Evolutionary conservation across 2,888 invertebrate species (phyloP), one percentile per base, ranked within the genome.

Genomic region (Drosophila paracracens): DNA sequence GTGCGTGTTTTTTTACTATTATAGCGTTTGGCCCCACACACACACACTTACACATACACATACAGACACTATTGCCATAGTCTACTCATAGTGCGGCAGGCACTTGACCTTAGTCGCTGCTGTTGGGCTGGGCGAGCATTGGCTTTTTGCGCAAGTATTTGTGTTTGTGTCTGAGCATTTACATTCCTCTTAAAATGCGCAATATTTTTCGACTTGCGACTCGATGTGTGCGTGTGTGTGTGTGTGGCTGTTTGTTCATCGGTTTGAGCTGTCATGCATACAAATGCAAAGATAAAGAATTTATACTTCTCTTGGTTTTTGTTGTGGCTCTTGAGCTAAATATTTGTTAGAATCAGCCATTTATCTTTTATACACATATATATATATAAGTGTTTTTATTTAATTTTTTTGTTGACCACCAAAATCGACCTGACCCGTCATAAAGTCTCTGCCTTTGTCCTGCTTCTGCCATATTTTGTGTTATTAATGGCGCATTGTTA

Each of bases 1-100:
- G 87, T 88, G 87, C 87, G 88, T 88, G 87, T 88, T 86, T 84
- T 88, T 88, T 80, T 80, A 88, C 86, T 86, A 87, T 87, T 86
- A 88, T 86, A 81, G 79, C 81, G 68, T 70, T 82, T 62, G 61
- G 61, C 56, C 52, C 61, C 61, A 46, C 59, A 52, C 21, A n/a
- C 54, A 27, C n/a, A 46, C 57, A 48, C 64, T 33, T 54, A 35
- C 51, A 38, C 38, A 25, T n/a, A 58, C 43, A 36, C 43, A 70
- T 27, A 53, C 29, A 10, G 35, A 51, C 31, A n/a, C 35, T 43
- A 7, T 11, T 21, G 16, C 10, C 16, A 46, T 46, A 46, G 46
- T 11, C 31, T 16, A 33, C 38, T 52, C 51, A 16, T 53, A 35
- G 38, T 66, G 48, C 21, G 66, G 61, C 60, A 52, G 63, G 69